Evolutionary conservation across 2,888 invertebrate species (phyloP), one percentile per base, ranked within the genome.

Genomic region (Pollenia angustigena): DNA sequence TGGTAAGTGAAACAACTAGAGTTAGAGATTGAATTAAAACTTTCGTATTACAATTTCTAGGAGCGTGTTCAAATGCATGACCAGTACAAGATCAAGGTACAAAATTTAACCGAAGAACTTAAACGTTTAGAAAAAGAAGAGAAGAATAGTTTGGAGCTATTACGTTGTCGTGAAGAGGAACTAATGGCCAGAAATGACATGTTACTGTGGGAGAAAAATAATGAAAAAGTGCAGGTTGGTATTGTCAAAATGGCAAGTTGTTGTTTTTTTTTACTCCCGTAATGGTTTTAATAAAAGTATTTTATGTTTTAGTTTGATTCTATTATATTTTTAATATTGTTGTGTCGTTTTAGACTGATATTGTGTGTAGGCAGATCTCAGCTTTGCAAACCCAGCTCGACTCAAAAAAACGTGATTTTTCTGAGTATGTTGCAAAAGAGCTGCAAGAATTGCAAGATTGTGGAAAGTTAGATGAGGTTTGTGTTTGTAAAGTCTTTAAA

Each of bases 291-390:
- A 12, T 11, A 23, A 1, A 6, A 44, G 88, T 91, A 90, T 88
- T 89, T 58, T 68, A 88, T 89, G 68, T 88, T 88, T 88, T 80
- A 76, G 88, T 86, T 75, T 78, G 32, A 32, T 88, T 87, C 88
- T 89, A 89, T 14, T 68, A 68, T 87, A 78, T 89, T 88, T 54
- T 8, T 69, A 90, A 91, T 91, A 89, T 92, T 91, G 91, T 89
- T 91, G 92, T 92, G 90, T 92, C 90, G 90, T 91, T 91, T 91
- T 93, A 96, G 96, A 96, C 95, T 93, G 95, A 95, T 93, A 95
- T 94, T 92, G 96, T 96, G 93, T 95, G 95, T 93, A 94, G 94
- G 89, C 94, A 94, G 92, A 94, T 95, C 92, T 94, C 94, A 88
- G 94, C 94, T 74, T 94, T 95, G 90, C 94, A 94, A 90, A 92